phyloP scores from a whole-genome alignment of 2,888 invertebrate genomes.

The Pherbina coryleti region DNA sequence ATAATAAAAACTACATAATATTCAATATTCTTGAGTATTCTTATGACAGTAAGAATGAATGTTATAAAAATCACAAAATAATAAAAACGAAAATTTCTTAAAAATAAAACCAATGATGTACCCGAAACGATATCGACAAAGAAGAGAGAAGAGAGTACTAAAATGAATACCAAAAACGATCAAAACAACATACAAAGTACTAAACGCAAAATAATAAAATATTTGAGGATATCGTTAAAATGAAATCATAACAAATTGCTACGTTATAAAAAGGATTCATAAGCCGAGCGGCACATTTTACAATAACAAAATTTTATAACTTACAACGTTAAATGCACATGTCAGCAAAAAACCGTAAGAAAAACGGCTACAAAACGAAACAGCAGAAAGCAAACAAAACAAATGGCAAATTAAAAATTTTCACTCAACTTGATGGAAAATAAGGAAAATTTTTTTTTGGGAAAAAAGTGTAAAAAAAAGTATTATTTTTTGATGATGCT shows the following conservation, averaged over 20 bases:
- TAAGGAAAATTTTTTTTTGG: background rate
- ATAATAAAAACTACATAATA: too few species aligned
- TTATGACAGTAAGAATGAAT: too few species aligned
- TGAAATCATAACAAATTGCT: constrained; percentile 21
- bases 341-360: constrained; percentile 8
- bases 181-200: background rate
- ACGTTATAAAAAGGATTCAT: constrained; percentile 26
- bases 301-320: constrained; percentile 15
- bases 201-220: background rate
- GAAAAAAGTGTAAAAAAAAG: constrained; percentile 24
- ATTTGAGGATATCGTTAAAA: constrained; percentile 11
- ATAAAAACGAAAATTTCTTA: background rate
- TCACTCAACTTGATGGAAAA: constrained; percentile 16
- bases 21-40: too few species aligned
- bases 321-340: constrained; percentile 22
- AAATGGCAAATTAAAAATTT: constrained; percentile 35
- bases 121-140: background rate
- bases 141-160: background rate
- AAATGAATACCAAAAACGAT: background rate
- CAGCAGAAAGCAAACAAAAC: constrained; percentile 9
- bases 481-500: constrained; percentile 42
- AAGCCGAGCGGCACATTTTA: background rate
- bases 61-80: background rate
- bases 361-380: constrained; percentile 9
- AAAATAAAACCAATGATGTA: background rate